Evolutionary conservation across 2,797 vertebrate species (phyloP), one percentile per base, ranked within the genome.

Genomic region (Melanotaenia parkinsoni): DNA sequence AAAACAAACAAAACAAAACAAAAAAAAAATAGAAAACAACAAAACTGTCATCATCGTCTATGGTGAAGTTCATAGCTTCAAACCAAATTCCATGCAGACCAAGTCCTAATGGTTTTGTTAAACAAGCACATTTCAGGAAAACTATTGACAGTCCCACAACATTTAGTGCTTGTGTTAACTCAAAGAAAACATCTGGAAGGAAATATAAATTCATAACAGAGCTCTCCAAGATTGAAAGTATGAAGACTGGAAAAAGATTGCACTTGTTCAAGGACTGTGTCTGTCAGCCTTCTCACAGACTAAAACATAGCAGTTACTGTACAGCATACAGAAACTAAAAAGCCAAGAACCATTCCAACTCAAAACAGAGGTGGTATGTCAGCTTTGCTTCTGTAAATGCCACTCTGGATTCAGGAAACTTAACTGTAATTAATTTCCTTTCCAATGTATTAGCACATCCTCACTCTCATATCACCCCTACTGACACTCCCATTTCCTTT

Each of bases 221-320:
- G 13, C 38, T 40, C 38, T 40, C 38, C 38, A 40, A 59, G 76
- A 37, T 47, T 64, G 69, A 82, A 85, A 74, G 56, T 61, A 47
- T 65, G 65, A 72, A 43, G 61, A 67, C 45, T 65, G 43, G 66
- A 74, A 75, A 77, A 67, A 59, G 65, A 32, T 72, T 43, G 59
- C 20, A 16, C 58, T 71, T 37, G 30, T 65, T 61, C 0, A 4
- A 57, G 65, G 76, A 69, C 57, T 14, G 38, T 16, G 22, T 58
- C 74, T 78, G 59, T 78, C 58, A 66, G 26, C 67, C 30, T 56
- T 45, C 70, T 76, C 83, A 75, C 76, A 72, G 81, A 78, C 73
- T 79, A 66, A 67, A 66, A 59, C 12, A 58, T 56, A 63, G 37
- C 26, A 70, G 45, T 53, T 57, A 50, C 37, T 74, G 64, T 71